These are phyloP conservation scores for Irena cyanogastra DNA, from an alignment of 2,113 vertebrate genomes.

Conservation along the genomic window DNA sequence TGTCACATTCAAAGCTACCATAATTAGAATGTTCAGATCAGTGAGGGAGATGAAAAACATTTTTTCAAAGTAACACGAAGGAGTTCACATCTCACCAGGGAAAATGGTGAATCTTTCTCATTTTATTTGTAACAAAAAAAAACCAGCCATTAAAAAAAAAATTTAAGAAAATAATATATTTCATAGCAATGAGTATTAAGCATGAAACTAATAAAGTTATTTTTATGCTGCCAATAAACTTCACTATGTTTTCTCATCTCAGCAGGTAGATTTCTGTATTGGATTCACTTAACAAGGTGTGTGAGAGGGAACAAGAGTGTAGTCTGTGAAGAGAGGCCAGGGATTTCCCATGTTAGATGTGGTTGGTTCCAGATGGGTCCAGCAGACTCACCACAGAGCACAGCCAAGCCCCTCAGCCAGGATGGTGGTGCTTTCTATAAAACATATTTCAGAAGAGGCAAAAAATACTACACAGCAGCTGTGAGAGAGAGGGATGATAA, in stretches of 20 bases:
- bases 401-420: neutral
- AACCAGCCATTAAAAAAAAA: neutral
- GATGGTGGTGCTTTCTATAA: neutral
- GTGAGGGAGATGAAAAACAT: neutral
- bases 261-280: neutral
- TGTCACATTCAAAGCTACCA: neutral
- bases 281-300: neutral
- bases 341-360: neutral
- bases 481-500: neutral
- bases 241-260: neutral
- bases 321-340: neutral
- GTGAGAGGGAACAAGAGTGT: fast-evolving
- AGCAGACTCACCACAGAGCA: neutral
- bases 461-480: neutral
- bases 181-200: neutral
- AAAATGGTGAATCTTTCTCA: neutral
- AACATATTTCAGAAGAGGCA: neutral
- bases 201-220: neutral
- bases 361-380: neutral
- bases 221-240: neutral
- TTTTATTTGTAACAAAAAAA: neutral
- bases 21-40: neutral
- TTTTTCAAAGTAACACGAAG: neutral
- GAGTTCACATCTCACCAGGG: neutral
- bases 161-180: neutral